Evolutionary conservation across 1,140 invertebrate species (phyloP).

Genomic region (Pseudomyrmex gracilis): DNA sequence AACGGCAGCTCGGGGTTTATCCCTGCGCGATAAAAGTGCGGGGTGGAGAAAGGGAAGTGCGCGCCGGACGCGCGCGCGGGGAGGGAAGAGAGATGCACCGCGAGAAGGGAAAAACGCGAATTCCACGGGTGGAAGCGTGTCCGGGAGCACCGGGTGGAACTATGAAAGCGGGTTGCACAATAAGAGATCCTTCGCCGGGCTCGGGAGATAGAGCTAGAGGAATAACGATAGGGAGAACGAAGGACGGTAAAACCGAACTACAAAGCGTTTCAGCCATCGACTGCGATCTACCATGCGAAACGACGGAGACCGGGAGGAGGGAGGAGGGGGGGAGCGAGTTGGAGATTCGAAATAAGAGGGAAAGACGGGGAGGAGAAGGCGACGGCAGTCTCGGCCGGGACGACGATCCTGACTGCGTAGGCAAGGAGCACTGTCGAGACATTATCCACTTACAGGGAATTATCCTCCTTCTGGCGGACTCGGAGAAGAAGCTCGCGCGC

Average conservation of each 20-base stretch:
- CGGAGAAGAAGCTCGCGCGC: conserved; percentile 53
- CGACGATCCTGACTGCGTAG: conserved; percentile 74
- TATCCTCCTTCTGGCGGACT: conserved; percentile 74
- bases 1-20: conserved; percentile 70
- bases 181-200: conserved; percentile 61
- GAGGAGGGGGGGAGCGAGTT: conserved; percentile 23
- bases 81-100: neutral
- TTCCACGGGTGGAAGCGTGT: conserved; percentile 66
- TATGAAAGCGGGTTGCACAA: conserved; percentile 70
- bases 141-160: conserved; percentile 69
- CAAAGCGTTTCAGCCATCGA: conserved; percentile 67
- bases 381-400: conserved; percentile 19
- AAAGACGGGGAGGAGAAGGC: conserved; percentile 4
- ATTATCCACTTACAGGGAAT: conserved; percentile 84
- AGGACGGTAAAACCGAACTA: conserved; percentile 51
- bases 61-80: neutral
- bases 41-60: neutral
- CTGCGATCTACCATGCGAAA: conserved; percentile 68
- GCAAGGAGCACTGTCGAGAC: conserved; percentile 76
- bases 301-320: neutral
- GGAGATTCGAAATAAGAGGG: conserved; percentile 43
- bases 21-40: conserved; percentile 69
- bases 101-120: conserved; percentile 70
- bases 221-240: conserved; percentile 33
- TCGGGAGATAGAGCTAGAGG: conserved; percentile 44